phyloP scores from a whole-genome alignment of 2,113 vertebrate genomes.

The Antechinus stuartii region DNA sequence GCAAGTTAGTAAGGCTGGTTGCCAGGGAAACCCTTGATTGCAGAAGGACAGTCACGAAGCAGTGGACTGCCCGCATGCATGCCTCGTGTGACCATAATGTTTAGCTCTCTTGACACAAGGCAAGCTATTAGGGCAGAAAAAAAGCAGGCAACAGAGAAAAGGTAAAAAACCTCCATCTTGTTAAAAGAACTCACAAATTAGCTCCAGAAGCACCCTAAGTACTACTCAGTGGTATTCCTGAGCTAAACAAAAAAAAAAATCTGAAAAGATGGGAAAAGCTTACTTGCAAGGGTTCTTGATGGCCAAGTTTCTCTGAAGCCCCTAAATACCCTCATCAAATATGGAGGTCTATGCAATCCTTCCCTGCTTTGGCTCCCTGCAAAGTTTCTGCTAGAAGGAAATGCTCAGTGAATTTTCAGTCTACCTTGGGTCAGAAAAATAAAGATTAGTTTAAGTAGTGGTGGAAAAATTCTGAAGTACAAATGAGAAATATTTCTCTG shows the following conservation, averaged over 20 bases:
- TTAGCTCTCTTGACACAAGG: constrained; percentile 69
- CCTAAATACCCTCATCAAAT: neutral
- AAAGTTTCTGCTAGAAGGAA: neutral
- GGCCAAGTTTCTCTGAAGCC: constrained; percentile 4
- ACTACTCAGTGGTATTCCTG: neutral
- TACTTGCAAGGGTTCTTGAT: neutral
- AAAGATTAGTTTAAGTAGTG: constrained; percentile 7
- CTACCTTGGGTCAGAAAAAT: neutral
- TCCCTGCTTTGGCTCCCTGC: neutral
- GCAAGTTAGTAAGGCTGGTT: constrained; percentile 37
- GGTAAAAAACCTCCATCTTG: constrained; percentile 42
- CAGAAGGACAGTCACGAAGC: constrained; percentile 45
- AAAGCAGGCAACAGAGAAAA: constrained; percentile 46
- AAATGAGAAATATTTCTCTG: constrained; percentile 41
- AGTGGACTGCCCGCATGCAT: constrained; percentile 39
- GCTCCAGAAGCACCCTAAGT: neutral
- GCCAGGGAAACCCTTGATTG: constrained; percentile 50
- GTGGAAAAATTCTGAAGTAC: constrained; percentile 43
- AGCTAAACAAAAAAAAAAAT: neutral
- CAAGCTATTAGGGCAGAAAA: constrained; percentile 60
- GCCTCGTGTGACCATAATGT: constrained; percentile 44
- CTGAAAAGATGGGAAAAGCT: neutral
- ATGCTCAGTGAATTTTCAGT: neutral
- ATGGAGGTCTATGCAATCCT: neutral
- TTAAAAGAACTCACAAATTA: constrained; percentile 34